Base-by-base conservation (phyloP, 2,888 invertebrate species). In the Campoplex nolae region DNA sequence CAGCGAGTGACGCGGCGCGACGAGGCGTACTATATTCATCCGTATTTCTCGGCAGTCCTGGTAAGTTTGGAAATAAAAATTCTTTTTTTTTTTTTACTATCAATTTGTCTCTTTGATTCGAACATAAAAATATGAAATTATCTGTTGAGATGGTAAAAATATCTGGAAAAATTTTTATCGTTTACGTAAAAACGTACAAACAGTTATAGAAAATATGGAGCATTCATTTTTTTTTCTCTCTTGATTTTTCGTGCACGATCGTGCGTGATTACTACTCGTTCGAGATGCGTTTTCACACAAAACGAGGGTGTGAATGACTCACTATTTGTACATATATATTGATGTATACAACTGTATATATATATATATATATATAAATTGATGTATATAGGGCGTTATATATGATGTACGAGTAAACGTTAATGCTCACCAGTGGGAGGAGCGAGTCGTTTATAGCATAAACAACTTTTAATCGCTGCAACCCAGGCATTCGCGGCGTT, bases 1-100 rank as follows among this genome's bases (percentile, higher is more conserved):
- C 96, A 94, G 96, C 96, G 88, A 95, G 95, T 93, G 96, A 97
- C 92, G 97, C 96, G 91, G 96, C 97, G 94, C 97, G 98, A 95
- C 97, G 98, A 95, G 97, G 98, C 94, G 97, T 97, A 94, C 95
- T 97, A 91, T 98, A 98, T 95, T 98, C 98, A 95, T 98, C 98
- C 95, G 98, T 98, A 95, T 98, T 98, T 96, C 97, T 98, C 95
- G 98, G 98, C 95, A 98, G 98, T 96, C 98, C 98, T 95, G 97
- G 97, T 95, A 96, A 97, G 96, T 97, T 35, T 38, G 1, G 9
- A 35, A 13, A 38, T 23, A 54, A 73, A 18, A 16, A 68, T 16
- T 28, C n/a, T 45, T 28, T 73, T 73, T 51, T 11, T 6, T 38
- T 6, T 38, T 38, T 38, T 38, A 38, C 38, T 0, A 38, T 6